Evolutionary conservation across 2,113 vertebrate species (phyloP), one percentile per base, ranked within the genome.

Genomic region (Opisthocomus hoazin): DNA sequence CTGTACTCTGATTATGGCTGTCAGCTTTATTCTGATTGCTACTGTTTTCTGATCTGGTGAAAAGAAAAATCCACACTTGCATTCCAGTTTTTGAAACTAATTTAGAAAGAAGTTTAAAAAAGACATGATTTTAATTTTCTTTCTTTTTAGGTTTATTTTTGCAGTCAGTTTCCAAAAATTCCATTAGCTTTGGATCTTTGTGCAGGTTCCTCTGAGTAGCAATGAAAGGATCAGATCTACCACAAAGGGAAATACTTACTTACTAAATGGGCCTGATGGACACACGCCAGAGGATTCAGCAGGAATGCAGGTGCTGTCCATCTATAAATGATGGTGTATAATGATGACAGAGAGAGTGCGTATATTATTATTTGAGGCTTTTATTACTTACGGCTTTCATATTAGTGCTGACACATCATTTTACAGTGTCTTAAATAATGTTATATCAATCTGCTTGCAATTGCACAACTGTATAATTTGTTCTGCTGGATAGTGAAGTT

Each of bases 181-280:
- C 78, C 64, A 20, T 64, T 93, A 53, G 48, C 43, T 96, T 80
- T 65, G 88, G 19, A 60, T 68, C 27, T 76, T 88, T 93, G 29
- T 77, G 30, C 53, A 86, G 63, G 12, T 94, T 97, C 94, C 54
- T 94, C 74, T 90, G 85, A 90, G 41, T 48, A 95, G 68, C 82
- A 95, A 78, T 17, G 41, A 81, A 82, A 90, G 17, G 34, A 84
- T 86, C 64, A 75, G 37, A 50, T 58, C 37, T 58, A 65, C 14
- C 19, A 9, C 1, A 11, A 64, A 78, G 46, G 37, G 77, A 16
- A 78, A 83, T 94, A 34, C 87, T 92, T 95, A 66, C 77, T 80
- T 96, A 86, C 58, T 84, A 96, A 97, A 94, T 92, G 66, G 60
- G 19, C 64, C 48, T 94, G 91, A 94, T 97, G 96, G 93, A 87